Percentiles rank a stretch among this genome's conserved stretches.
These are phyloP conservation scores for Acheta domesticus DNA, from an alignment of 2,888 invertebrate species.

Conservation along the genomic window DNA sequence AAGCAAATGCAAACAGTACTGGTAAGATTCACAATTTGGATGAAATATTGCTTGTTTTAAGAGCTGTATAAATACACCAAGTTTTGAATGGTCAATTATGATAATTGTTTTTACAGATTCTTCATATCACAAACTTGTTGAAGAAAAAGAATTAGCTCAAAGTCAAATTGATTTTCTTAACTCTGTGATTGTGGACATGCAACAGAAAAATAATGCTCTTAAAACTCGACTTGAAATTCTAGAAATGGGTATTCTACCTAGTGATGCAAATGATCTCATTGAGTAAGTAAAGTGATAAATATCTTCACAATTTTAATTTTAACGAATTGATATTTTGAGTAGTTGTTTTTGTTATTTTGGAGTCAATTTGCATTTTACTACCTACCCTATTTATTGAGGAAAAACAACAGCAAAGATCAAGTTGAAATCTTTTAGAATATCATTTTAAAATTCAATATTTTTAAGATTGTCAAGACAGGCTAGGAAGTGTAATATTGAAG, in stretches of 20 bases:
- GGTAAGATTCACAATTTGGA: constrained; percentile 28
- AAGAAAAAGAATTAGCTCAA: constrained; percentile 63
- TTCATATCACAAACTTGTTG: constrained; percentile 47
- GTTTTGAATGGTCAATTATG: too few species aligned
- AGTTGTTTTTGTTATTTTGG: background rate
- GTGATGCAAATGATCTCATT: constrained; percentile 50
- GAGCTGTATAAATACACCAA: too few species aligned
- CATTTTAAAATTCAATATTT: too few species aligned
- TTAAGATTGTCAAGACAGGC: too few species aligned
- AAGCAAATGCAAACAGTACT: constrained; percentile 38
- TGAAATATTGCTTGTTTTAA: too few species aligned
- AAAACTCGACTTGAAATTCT: constrained; percentile 74
- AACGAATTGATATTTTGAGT: background rate
- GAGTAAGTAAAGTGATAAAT: constrained; percentile 46
- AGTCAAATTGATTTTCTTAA: constrained; percentile 87
- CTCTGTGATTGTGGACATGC: constrained; percentile 95
- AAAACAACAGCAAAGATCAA: too few species aligned
- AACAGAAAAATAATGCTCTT: constrained; percentile 84
- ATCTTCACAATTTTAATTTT: background rate
- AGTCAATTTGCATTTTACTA: too few species aligned
- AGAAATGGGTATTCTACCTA: constrained; percentile 59
- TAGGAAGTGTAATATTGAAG: too few species aligned
- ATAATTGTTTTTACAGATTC: constrained; percentile 35
- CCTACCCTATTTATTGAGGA: too few species aligned
- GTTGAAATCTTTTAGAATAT: too few species aligned